These are phyloP conservation scores for Galerucella calmariensis DNA, from an alignment of 2,888 invertebrate genomes.

Conservation along the genomic window DNA sequence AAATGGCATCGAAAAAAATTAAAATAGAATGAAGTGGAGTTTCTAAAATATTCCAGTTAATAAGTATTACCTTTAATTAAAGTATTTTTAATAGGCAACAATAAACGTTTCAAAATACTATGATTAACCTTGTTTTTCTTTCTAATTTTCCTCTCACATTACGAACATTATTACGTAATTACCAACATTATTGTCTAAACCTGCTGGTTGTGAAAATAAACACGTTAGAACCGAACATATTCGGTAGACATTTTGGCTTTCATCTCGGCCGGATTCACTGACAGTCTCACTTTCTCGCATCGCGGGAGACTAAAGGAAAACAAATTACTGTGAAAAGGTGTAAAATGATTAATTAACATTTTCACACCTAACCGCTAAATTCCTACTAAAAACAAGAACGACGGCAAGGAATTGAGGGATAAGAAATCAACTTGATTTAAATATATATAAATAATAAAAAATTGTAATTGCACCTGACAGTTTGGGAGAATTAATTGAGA, in stretches of 20 bases:
- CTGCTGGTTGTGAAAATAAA: conserved; percentile 38
- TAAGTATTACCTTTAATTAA: too few relatives aligned
- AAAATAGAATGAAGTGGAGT: too few relatives aligned
- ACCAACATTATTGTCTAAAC: conserved; percentile 16
- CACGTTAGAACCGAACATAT: conserved; percentile 38
- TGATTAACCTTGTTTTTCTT: background rate
- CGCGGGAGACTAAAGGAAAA: conserved; percentile 42
- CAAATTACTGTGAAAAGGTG: conserved; percentile 46
- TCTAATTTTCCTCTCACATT: background rate
- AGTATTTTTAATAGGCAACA: too few relatives aligned
- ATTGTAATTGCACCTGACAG: too few relatives aligned
- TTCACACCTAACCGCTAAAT: conserved; percentile 45
- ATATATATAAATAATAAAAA: too few relatives aligned
- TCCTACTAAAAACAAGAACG: conserved; percentile 19
- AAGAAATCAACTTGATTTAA: too few relatives aligned
- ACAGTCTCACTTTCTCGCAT: conserved; percentile 8
- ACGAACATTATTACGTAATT: background rate
- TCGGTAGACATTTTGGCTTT: conserved; percentile 40
- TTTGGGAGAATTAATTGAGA: too few relatives aligned
- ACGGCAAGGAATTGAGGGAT: too few relatives aligned
- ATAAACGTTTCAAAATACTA: background rate
- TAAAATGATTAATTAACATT: conserved; percentile 49
- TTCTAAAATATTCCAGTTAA: too few relatives aligned
- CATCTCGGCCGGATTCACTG: conserved; percentile 27
- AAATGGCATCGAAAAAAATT: too few relatives aligned